Conservation (phyloP, 2,888 invertebrate species). For the Portevinia maculata region DNA sequence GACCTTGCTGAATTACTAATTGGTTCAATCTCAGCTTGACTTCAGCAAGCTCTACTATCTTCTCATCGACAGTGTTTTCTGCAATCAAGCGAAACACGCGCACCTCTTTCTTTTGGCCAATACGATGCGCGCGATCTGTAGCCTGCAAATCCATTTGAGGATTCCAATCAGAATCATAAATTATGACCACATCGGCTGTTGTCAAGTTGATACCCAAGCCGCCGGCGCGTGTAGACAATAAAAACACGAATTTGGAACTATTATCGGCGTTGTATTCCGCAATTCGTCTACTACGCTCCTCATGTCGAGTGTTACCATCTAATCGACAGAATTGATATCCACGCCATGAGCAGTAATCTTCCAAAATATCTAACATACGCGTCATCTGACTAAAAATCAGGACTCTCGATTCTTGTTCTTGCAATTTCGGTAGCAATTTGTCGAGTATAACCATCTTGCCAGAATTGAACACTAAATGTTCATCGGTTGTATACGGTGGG, state of each 20-base stretch:
- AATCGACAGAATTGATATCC: slow-evolving; percentile 93
- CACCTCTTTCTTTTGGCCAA: slow-evolving; percentile 98
- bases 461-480: slow-evolving; percentile 96
- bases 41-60: slow-evolving; percentile 99
- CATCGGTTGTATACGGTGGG: slow-evolving; percentile 98
- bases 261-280: slow-evolving; percentile 96
- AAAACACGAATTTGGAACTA: slow-evolving; percentile 97
- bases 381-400: slow-evolving; percentile 99
- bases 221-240: slow-evolving; percentile 99
- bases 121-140: slow-evolving; percentile 99
- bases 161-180: slow-evolving; percentile 99
- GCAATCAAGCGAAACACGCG: slow-evolving; percentile 97
- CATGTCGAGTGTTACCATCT: slow-evolving; percentile 98
- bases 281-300: slow-evolving; percentile 97
- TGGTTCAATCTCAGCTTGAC: slow-evolving; percentile 97
- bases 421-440: slow-evolving; percentile 94
- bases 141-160: slow-evolving; percentile 99
- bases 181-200: slow-evolving; percentile 98
- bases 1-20: slow-evolving; percentile 98
- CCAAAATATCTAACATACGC: slow-evolving; percentile 96
- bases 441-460: slow-evolving; percentile 98
- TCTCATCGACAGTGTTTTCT: slow-evolving; percentile 99
- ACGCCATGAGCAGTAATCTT: slow-evolving; percentile 97
- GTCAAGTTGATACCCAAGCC: slow-evolving; percentile 99
- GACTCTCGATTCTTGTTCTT: slow-evolving; percentile 95